Conservation (phyloP, 2,797 vertebrate genomes). For the Liparis tanakae region DNA sequence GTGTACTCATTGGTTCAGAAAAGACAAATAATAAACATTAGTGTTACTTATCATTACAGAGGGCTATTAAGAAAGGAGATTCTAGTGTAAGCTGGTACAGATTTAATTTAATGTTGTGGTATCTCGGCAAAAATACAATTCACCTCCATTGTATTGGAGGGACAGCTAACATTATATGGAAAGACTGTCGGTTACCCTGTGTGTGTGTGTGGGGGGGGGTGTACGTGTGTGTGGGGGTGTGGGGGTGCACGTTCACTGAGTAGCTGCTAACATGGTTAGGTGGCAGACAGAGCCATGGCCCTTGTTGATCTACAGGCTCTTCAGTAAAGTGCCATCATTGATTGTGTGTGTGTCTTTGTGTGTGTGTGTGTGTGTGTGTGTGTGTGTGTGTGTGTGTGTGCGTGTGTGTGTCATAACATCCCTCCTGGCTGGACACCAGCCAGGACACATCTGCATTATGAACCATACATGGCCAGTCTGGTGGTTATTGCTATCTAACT, state of each 20-base stretch:
- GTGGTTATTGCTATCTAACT: conserved; percentile 32
- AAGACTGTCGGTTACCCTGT: conserved; percentile 1
- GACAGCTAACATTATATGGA: too few relatives aligned
- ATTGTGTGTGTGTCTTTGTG: conserved; percentile 2
- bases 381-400: conserved; percentile 8
- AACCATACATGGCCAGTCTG: conserved; percentile 35
- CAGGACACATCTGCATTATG: conserved; percentile 44
- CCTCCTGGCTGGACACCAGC: conserved; percentile 15
- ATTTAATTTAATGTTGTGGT: too few relatives aligned
- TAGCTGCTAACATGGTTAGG: conserved; percentile 61
- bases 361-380: conserved; percentile 20
- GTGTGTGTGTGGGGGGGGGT: neutral
- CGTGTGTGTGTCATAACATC: conserved; percentile 7
- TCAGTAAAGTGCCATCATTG: conserved; percentile 41
- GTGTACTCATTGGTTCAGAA: too few relatives aligned
- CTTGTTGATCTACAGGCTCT: conserved; percentile 65
- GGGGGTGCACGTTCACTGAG: conserved; percentile 40
- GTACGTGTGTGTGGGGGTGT: neutral
- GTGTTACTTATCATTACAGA: too few relatives aligned
- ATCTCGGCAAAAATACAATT: too few relatives aligned
- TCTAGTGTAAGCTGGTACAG: too few relatives aligned
- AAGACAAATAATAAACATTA: too few relatives aligned
- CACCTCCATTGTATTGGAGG: too few relatives aligned
- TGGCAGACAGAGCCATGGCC: conserved; percentile 56
- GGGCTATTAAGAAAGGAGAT: too few relatives aligned